Evolutionary conservation across 2,888 invertebrate species (phyloP), one percentile per base, ranked within the genome.

Genomic region (Watsonalla cultraria): DNA sequence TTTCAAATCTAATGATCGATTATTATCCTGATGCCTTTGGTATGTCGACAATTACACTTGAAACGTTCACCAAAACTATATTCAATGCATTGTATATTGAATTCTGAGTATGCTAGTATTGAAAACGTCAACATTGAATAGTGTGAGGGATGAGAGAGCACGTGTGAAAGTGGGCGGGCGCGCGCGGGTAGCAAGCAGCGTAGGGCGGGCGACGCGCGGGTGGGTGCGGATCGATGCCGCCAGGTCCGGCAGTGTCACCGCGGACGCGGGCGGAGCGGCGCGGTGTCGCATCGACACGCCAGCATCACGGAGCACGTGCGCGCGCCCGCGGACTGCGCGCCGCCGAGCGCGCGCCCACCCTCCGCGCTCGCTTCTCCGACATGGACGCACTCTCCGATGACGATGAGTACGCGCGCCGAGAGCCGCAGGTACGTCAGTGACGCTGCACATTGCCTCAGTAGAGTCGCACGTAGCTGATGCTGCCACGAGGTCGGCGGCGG

Each of bases 351-450:
- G 79, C 80, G 78, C 77, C 70, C 79, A 70, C 71, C 73, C 67
- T 72, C 66, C 72, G 71, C 78, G 67, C 76, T 57, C 73, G 59
- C 62, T 57, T 58, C 66, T 65, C 58, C 71, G 82, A 80, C 80
- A 90, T 90, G 90, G 89, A 90, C 85, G 87, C 85, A 76, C 90
- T 90, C 79, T 89, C 89, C 76, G 90, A 90, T 80, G 90, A 90
- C 78, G 89, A 90, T 71, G 90, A 90, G 52, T 88, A 79, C 76
- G 70, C 82, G 79, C 86, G 86, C 77, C 85, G 87, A 62, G 86
- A 86, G 66, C 82, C 81, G 69, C 89, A 90, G 90, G 90, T 90
- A 86, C 69, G 78, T 72, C 57, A 51, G 51, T 54, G 55, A 56
- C 54, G 42, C 55, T 53, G 55, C 54, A 61, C 42, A 42, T 11